A percentile compares a stretch with the other conserved stretches of the same genome.
Conservation (phyloP, 2,888 invertebrate species). For the Nephrotoma guestfalica region DNA sequence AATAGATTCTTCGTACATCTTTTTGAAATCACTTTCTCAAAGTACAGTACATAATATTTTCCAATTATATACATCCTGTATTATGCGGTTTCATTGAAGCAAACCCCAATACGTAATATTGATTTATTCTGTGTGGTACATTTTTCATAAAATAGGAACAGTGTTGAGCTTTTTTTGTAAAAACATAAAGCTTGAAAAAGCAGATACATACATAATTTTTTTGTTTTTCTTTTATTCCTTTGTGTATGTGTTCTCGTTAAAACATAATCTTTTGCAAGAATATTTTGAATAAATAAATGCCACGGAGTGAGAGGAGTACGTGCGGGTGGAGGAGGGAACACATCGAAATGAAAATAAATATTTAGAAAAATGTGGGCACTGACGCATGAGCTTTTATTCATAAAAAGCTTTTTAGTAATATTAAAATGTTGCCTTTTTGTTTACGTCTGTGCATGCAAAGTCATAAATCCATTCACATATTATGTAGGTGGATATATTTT, state of each 20-base stretch:
- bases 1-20: neutral
- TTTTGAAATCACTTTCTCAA: neutral
- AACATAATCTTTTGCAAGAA: neutral
- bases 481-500: neutral
- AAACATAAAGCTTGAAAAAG: neutral
- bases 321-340: neutral
- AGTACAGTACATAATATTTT: neutral
- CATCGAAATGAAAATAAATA: neutral
- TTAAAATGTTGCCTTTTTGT: neutral
- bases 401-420: neutral
- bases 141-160: neutral
- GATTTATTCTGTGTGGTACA: neutral
- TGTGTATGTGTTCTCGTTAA: neutral
- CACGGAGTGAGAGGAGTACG: neutral
- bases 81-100: neutral
- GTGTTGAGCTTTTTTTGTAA: neutral
- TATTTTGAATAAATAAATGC: neutral
- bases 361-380: neutral
- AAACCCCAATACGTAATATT: neutral
- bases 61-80: neutral
- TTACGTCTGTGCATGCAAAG: neutral
- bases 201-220: neutral
- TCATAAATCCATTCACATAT: neutral
- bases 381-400: neutral
- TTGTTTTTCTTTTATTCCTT: neutral